Evolutionary conservation across 2,888 invertebrate species (phyloP).

Genomic region (Dryocosmus kuriphilus): DNA sequence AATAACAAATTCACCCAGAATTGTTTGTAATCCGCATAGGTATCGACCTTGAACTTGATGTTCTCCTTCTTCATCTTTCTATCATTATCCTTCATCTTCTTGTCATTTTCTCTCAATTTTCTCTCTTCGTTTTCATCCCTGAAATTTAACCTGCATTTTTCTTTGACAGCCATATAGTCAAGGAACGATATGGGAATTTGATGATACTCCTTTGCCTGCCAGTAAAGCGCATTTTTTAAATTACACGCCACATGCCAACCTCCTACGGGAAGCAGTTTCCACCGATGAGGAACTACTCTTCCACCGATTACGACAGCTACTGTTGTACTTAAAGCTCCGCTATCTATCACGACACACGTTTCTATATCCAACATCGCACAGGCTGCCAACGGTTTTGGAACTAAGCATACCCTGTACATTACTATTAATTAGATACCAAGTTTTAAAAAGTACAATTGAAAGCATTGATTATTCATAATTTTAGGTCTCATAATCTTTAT

Average conservation of each 20-base stretch:
- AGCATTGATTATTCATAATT: too few species aligned
- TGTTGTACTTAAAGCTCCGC: constrained; percentile 77
- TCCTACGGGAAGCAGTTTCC: constrained; percentile 75
- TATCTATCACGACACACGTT: constrained; percentile 77
- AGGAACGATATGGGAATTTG: constrained; percentile 76
- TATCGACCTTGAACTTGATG: constrained; percentile 72
- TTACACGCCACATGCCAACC: constrained; percentile 77
- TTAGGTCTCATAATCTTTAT: too few species aligned
- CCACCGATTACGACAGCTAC: constrained; percentile 77
- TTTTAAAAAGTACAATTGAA: too few species aligned
- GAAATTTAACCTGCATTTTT: constrained; percentile 74
- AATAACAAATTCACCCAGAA: constrained; percentile 67
- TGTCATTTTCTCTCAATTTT: constrained; percentile 40
- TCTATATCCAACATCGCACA: constrained; percentile 75
- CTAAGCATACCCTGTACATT: constrained; percentile 72
- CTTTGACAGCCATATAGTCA: constrained; percentile 75
- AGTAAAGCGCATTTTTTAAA: constrained; percentile 75
- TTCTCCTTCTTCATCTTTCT: constrained; percentile 66
- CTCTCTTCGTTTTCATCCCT: constrained; percentile 74
- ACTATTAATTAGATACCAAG: neutral
- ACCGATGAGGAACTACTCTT: constrained; percentile 74
- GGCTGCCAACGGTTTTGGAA: constrained; percentile 76
- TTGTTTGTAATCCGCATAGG: constrained; percentile 72
- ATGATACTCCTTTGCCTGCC: constrained; percentile 74
- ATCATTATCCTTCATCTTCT: constrained; percentile 22